Evolutionary conservation across 2,888 invertebrate genomes (phyloP), one percentile per base, ranked within the genome.

Genomic region (Xylota segnis): DNA sequence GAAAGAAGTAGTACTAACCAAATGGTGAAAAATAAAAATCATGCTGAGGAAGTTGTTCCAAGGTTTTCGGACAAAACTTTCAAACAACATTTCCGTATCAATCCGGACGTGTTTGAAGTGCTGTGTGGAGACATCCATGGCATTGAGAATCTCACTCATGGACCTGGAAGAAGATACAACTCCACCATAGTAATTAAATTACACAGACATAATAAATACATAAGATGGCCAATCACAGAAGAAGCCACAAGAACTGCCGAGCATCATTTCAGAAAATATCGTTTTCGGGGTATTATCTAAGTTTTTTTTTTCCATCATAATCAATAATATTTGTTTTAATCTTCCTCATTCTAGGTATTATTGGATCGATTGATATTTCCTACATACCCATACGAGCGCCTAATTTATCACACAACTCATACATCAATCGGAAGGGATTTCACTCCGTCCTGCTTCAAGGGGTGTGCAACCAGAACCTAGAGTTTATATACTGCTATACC

Each of bases 391-490:
- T 79, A 50, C 5, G 58, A 56, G 14, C 72, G 0, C 74, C 50
- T 2, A 61, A 61, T 7, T 4, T 50, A 23, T 45, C 81, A 1
- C 74, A 56, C 16, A 75, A 74, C 40, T 74, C 68, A 0, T 81
- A 68, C 43, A 45, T 81, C 10, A 81, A 81, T 23, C 12, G 72
- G 58, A 72, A 79, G 56, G 59, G 54, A n/a, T 79, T 43, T 59
- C 72, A 59, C 66, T 81, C 59, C 0, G 45, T 71, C 6, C n/a
- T 78, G 23, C 70, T 78, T 14, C 68, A 68, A 76, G 58, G 61
- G 29, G 10, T 66, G 37, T 59, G 50, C 16, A 68, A 68, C 50
- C 50, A 77, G 32, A 71, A 71, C 18, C 45, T 71, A 37, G 47
- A 71, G 9, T 71, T 78, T 37, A 5, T 63, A 10, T 23, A 47